Evolutionary conservation across 1,140 invertebrate genomes (phyloP).

Genomic region (Riptortus pedestris): DNA sequence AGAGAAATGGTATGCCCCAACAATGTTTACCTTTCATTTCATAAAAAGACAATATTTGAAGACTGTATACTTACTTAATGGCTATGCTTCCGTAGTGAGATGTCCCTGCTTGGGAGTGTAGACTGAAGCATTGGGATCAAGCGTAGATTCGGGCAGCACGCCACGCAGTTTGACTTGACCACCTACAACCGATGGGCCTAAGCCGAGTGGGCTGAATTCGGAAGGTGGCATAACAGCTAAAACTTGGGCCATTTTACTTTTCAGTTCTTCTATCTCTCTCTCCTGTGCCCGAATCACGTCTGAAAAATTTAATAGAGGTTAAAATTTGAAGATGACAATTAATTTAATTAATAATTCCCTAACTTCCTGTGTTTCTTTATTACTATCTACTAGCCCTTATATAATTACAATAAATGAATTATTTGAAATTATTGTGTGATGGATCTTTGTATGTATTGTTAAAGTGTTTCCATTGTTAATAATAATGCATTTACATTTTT

Average conservation of each 20-base stretch:
- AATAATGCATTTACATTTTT: no score
- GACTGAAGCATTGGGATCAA: conserved; percentile 84
- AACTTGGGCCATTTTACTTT: conserved; percentile 80
- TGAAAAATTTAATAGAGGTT: conserved; percentile 38
- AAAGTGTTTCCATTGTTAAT: no score
- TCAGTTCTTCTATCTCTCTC: conserved; percentile 81
- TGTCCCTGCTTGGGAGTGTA: conserved; percentile 65
- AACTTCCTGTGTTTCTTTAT: no score
- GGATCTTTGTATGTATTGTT: no score
- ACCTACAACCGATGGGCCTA: conserved; percentile 32
- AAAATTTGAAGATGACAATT: background rate
- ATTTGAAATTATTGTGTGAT: no score
- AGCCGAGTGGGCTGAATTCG: conserved; percentile 34
- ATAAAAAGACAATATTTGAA: no score
- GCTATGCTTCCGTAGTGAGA: conserved; percentile 26
- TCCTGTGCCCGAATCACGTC: conserved; percentile 69
- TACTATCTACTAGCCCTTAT: no score
- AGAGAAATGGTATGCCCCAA: no score
- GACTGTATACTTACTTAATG: conserved; percentile 1
- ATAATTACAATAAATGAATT: no score
- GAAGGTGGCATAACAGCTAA: conserved; percentile 77
- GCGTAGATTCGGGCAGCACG: conserved; percentile 44
- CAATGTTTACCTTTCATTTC: no score
- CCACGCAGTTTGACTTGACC: background rate
- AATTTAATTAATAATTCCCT: background rate